Evolutionary conservation across 2,888 invertebrate species (phyloP), one percentile per base, ranked within the genome.

Genomic region (Apotomis capreana): DNA sequence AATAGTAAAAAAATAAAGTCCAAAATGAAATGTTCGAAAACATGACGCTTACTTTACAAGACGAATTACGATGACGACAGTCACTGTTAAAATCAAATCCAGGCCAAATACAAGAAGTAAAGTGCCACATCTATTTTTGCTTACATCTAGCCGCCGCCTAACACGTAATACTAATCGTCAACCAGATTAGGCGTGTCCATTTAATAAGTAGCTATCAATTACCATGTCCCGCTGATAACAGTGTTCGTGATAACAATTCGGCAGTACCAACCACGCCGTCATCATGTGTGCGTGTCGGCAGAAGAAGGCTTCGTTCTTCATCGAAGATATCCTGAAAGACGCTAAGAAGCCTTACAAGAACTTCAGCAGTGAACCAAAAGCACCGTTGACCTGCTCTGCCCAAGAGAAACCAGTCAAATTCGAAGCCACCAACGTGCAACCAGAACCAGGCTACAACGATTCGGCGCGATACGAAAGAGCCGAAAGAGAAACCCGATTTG

Each of bases 201-300:
- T 90, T 89, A 90, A 89, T 88, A 88, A 89, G 89, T 89, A 89
- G 89, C 89, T 91, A 92, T 91, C 92, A 91, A 92, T 92, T 92
- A 91, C 85, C 79, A 78, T 79, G 78, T 84, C 81, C 80, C 82
- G 81, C 83, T 84, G 87, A 87, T 89, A 88, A 86, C 82, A 80
- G 80, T 81, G 79, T 79, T 71, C 65, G 75, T 76, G 89, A 90
- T 91, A 90, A 89, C 78, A 78, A 83, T 90, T 89, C 85, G 89
- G 85, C 91, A 91, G 91, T 91, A 77, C 80, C 77, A 78, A 83
- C 75, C 83, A 81, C 78, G 75, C 84, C 80, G 79, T 76, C 86
- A 83, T 67, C 79, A 92, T 92, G 92, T 92, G 92, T 84, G 92
- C 91, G 80, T 91, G 92, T 85, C 89, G 84, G 69, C 90, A 89